These are phyloP conservation scores for Antheraea yamamai DNA, from an alignment of 2,888 invertebrate species.

Conservation along the genomic window DNA sequence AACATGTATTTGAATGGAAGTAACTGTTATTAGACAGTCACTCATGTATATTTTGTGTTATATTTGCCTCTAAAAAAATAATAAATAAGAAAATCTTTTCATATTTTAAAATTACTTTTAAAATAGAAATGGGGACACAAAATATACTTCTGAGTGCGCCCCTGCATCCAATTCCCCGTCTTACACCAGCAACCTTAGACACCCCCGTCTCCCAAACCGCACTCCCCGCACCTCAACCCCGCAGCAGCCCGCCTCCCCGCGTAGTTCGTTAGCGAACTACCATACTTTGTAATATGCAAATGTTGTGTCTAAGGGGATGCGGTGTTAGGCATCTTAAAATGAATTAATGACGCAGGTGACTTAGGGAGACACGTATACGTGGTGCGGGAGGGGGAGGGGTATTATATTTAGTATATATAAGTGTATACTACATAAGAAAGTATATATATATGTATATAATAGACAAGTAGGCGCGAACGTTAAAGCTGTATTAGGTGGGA, in stretches of 20 bases:
- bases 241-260: slow-evolving; percentile 38
- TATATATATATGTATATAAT: neutral
- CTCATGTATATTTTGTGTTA: too few species aligned
- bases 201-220: slow-evolving; percentile 41
- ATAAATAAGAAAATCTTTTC: neutral
- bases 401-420: neutral
- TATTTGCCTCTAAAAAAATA: too few species aligned
- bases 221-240: slow-evolving; percentile 27
- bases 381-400: slow-evolving; percentile 20
- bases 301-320: slow-evolving; percentile 71
- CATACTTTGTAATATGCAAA: slow-evolving; percentile 83
- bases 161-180: slow-evolving; percentile 79
- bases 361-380: slow-evolving; percentile 38
- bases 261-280: slow-evolving; percentile 78
- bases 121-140: neutral
- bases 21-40: too few species aligned
- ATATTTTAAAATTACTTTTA: neutral
- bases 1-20: too few species aligned
- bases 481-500: too few species aligned
- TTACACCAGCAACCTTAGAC: slow-evolving; percentile 75
- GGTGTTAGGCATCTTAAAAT: slow-evolving; percentile 77
- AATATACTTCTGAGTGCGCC: slow-evolving; percentile 40
- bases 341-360: slow-evolving; percentile 81
- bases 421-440: neutral
- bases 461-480: too few species aligned